Conservation (phyloP, 2,113 vertebrate species). For the Naja naja region DNA sequence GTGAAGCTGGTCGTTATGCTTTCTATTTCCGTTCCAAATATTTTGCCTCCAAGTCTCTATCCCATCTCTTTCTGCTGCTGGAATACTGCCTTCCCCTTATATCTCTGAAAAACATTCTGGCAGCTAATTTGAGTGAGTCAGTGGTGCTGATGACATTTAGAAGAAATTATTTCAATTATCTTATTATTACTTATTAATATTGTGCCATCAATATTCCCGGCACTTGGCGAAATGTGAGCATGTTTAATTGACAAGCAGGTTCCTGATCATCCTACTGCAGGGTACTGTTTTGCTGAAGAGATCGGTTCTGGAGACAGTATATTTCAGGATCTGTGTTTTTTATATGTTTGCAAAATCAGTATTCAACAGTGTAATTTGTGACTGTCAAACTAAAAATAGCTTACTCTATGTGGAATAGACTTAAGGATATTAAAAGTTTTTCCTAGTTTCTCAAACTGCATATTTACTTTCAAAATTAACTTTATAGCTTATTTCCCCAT, state of each 20-base stretch:
- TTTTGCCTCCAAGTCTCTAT: not conserved
- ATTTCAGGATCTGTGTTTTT: not conserved
- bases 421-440: not conserved
- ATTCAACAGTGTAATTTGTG: not conserved
- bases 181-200: conserved; percentile 13
- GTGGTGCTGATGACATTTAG: not conserved
- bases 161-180: conserved; percentile 6
- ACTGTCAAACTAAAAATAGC: not conserved
- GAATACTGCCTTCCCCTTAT: not conserved
- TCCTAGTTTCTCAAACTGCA: not conserved
- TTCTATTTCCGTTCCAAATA: not conserved
- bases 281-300: not conserved
- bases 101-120: not conserved
- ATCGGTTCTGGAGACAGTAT: not conserved
- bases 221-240: not conserved
- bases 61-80: not conserved
- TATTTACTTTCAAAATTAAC: not conserved
- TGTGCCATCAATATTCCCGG: not conserved
- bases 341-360: not conserved
- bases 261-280: not conserved
- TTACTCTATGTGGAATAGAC: not conserved
- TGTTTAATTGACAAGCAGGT: not conserved
- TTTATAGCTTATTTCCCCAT: not conserved
- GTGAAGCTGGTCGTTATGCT: not conserved
- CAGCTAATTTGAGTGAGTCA: not conserved